These are phyloP conservation scores for Orchestes rusci DNA, from an alignment of 2,888 invertebrate genomes.

Conservation along the genomic window DNA sequence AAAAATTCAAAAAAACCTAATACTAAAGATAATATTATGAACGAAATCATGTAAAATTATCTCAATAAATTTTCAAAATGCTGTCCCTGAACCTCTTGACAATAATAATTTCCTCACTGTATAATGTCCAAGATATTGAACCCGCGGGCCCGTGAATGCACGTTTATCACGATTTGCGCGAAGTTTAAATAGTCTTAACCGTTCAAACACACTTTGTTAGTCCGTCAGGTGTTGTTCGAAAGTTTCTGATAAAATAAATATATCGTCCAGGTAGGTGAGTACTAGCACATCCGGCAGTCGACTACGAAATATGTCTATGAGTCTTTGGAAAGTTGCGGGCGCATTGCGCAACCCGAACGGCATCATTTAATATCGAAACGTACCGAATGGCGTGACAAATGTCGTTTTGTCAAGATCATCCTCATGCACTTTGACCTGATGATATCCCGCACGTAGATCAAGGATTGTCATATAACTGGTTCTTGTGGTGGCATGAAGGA, in stretches of 20 bases:
- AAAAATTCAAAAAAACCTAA: too few relatives aligned
- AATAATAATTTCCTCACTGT: too few relatives aligned
- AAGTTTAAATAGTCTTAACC: constrained; percentile 13
- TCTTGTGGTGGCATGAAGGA: constrained; percentile 11
- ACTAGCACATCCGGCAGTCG: neutral
- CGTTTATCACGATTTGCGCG: constrained; percentile 26
- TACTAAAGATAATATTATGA: too few relatives aligned
- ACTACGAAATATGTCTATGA: neutral
- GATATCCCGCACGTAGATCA: constrained; percentile 21
- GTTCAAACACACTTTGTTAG: constrained; percentile 12
- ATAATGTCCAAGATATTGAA: constrained; percentile 27
- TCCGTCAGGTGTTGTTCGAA: constrained; percentile 9
- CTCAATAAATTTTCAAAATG: too few relatives aligned
- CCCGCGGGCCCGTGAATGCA: constrained; percentile 18
- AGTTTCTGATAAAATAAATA: constrained; percentile 1
- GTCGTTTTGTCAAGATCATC: constrained; percentile 17
- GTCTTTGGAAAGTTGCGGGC: neutral
- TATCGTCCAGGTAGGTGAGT: neutral
- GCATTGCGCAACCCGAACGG: constrained; percentile 24
- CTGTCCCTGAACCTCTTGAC: too few relatives aligned
- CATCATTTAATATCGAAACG: constrained; percentile 20
- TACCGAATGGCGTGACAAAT: constrained; percentile 19
- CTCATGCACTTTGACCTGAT: constrained; percentile 13
- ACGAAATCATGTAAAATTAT: too few relatives aligned
- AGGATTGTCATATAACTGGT: constrained; percentile 17